These are phyloP conservation scores for Melieria omissa DNA, from an alignment of 2,888 invertebrate species.

Conservation along the genomic window DNA sequence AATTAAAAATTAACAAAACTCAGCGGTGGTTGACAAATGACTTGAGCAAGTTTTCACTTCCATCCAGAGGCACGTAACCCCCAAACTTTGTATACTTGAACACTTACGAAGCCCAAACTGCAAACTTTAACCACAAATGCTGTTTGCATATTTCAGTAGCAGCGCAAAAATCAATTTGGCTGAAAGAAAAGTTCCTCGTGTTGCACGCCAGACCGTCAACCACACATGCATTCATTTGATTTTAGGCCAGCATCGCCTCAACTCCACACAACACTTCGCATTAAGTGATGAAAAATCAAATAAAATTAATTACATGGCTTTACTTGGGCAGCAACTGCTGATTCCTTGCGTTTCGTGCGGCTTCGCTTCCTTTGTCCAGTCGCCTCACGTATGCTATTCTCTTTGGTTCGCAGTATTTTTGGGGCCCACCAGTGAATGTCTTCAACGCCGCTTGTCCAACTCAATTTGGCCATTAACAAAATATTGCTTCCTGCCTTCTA, in stretches of 20 bases:
- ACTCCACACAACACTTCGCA: neutral
- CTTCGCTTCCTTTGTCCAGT: too few species aligned
- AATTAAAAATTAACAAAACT: slow-evolving; percentile 55
- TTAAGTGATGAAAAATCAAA: slow-evolving; percentile 13
- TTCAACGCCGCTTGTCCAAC: slow-evolving; percentile 9
- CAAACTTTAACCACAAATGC: neutral
- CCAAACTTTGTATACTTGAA: neutral
- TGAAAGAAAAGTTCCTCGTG: slow-evolving; percentile 54
- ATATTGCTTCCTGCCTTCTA: slow-evolving; percentile 12
- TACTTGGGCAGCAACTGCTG: neutral
- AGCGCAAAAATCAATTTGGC: slow-evolving; percentile 51
- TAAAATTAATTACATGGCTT: slow-evolving; percentile 34
- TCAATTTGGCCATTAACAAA: slow-evolving; percentile 37
- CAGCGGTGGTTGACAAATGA: slow-evolving; percentile 24
- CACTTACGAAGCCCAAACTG: too few species aligned
- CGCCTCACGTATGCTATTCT: too few species aligned
- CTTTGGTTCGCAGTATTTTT: too few species aligned
- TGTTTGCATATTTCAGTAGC: neutral
- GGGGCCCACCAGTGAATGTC: too few species aligned
- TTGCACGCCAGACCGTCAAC: neutral
- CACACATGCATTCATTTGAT: slow-evolving; percentile 11
- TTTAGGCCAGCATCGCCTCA: neutral
- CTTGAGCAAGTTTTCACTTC: neutral
- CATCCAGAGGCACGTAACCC: too few species aligned
- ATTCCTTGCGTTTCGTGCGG: neutral